Base-by-base conservation (phyloP, 2,888 invertebrate species). In the Melanostoma scalare region DNA sequence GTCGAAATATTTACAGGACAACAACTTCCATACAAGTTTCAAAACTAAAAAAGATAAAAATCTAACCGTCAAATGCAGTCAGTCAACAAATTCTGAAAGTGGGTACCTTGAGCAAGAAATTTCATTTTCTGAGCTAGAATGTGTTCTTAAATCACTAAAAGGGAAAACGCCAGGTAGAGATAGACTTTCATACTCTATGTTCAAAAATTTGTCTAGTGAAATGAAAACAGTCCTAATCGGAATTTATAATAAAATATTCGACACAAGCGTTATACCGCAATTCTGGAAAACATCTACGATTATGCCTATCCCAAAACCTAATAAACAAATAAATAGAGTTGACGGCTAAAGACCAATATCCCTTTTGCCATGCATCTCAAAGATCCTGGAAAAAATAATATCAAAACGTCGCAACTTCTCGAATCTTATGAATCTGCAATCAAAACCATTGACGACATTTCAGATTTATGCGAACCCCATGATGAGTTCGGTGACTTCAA, bases 201-300 rank as follows among this genome's bases (percentile, higher is more conserved):
- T 48, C 20, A 63, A 20, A 42, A 48, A 30, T 20, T 8, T 48
- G 8, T 36, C 48, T 3, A 9, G 48, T 4, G 20, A 20, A 20
- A 20, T 20, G 20, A 20, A 20, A 20, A 20, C 1, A 20, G 1
- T 20, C 20, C 20, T 20, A 20, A 55, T 55, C 10, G 3, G 20
- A n/a, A 9, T 52, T 5, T 42, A 40, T 33, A 65, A 52, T 52
- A 52, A 65, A 31, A 50, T 40, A 3, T 6, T 52, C 31, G 50
- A 50, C 8, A 50, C 52, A 35, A 35, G 52, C 31, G 8, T 65
- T 4, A 65, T 65, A 35, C 38, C 50, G 9, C 42, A 65, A 52
- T 33, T 10, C 33, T 53, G 52, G 65, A 67, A 42, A 67, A 33
- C 9, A 6, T n/a, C 52, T 6, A 42, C 55, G 1, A 4, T 67